Conservation (phyloP, 2,113 vertebrate genomes). For the Pavo muticus region DNA sequence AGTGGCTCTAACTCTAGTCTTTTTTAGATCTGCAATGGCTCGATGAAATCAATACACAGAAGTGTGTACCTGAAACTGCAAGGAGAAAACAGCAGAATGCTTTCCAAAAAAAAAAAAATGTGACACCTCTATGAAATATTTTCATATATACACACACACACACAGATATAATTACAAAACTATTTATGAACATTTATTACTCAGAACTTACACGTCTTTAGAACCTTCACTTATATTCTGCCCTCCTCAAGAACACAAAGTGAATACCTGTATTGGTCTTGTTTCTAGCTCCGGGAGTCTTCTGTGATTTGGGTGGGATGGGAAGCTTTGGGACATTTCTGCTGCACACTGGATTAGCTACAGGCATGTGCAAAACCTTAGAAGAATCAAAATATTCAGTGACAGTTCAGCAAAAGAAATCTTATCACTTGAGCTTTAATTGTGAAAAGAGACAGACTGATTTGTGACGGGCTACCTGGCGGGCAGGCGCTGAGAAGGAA, state of each 20-base stretch:
- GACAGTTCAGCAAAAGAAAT: background rate
- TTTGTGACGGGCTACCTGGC: conserved; percentile 82
- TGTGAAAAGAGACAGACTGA: background rate
- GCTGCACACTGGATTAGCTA: conserved; percentile 77
- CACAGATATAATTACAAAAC: no score
- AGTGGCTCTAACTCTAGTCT: background rate
- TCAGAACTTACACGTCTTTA: background rate
- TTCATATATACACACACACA: background rate
- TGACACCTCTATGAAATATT: background rate
- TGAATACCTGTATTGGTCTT: conserved; percentile 74
- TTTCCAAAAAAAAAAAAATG: background rate
- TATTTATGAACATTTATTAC: background rate
- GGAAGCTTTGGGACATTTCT: conserved; percentile 80
- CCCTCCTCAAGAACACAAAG: background rate
- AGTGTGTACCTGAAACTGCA: background rate
- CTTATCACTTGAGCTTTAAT: background rate
- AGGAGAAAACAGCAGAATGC: background rate
- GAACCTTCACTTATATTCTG: background rate
- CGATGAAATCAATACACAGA: background rate
- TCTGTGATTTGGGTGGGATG: conserved; percentile 80
- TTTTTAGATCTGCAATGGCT: background rate
- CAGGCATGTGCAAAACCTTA: conserved; percentile 82
- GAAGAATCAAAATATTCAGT: conserved; percentile 9
- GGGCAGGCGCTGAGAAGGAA: conserved; percentile 83
- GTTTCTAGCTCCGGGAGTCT: conserved; percentile 72